phyloP scores from a whole-genome alignment of 2,797 vertebrate genomes.

The Syngnathus rostellatus region DNA sequence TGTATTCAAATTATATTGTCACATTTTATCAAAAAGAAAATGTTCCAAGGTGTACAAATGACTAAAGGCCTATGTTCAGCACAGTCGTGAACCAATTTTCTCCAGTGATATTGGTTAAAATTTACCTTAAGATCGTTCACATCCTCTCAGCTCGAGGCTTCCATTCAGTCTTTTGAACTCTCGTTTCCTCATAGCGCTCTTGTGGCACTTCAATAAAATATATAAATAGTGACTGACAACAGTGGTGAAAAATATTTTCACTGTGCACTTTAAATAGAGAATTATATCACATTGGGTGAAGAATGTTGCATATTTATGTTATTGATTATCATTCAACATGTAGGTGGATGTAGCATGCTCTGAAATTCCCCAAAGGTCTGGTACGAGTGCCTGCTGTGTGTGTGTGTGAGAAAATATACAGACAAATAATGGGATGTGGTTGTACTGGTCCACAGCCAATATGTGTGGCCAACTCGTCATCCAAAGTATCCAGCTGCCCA shows the following conservation, averaged over 20 bases:
- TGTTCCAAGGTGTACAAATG: constrained; percentile 12
- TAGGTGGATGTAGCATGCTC: background rate
- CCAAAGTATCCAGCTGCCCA: too few species aligned
- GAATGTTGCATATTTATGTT: background rate
- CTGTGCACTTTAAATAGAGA: background rate
- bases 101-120: constrained; percentile 13
- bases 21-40: constrained; percentile 12
- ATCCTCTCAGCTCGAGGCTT: constrained; percentile 9
- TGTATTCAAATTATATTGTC: constrained; percentile 12
- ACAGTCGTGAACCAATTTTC: constrained; percentile 10
- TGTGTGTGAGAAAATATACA: background rate
- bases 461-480: too few species aligned
- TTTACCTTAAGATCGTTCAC: constrained; percentile 12
- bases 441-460: too few species aligned
- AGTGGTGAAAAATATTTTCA: background rate
- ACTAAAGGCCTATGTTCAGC: constrained; percentile 12
- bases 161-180: constrained; percentile 9
- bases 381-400: background rate
- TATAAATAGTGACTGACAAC: background rate
- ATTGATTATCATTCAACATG: background rate
- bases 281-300: background rate
- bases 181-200: constrained; percentile 1
- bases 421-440: too few species aligned
- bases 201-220: constrained; percentile 5
- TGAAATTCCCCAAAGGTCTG: background rate